Base-by-base conservation (phyloP, 2,888 invertebrate genomes). In the Cosmopolites sordidus region DNA sequence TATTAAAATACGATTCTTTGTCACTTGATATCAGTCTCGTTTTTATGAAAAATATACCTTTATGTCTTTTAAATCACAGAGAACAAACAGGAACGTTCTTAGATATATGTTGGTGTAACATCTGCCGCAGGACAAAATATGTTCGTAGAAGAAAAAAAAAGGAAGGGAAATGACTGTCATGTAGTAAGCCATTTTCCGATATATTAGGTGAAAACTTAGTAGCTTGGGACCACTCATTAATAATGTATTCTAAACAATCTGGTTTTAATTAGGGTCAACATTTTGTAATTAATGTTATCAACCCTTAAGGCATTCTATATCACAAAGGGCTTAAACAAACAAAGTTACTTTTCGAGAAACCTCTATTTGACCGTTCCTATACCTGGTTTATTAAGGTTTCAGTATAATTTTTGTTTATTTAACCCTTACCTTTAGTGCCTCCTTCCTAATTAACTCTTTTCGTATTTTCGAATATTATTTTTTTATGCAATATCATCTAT, bases 261-360 rank as follows among this genome's bases (percentile, higher is more conserved):
- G 43, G 38, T 48, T 48, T 52, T 52, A 52, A 52, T 48, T 52
- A 48, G 48, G 52, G 52, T 48, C 52, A 52, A 43, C 52, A 46
- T 43, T 52, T 43, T 8, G 48, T 52, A 47, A 52, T 52, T 52
- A 52, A 52, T 52, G 47, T 48, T 47, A 52, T 52, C 43, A 52
- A 37, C 52, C 52, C 38, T 43, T 47, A 48, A 42, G 43, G 43
- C 46, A 47, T 43, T 52, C 48, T 43, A 39, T 47, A 52, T 52
- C 43, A 51, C 45, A 52, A 52, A 51, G 46, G 46, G 37, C 30
- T 46, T 51, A 43, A 47, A 47, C 47, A 39, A 51, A 46, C 51
- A 47, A 47, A 52, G 46, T 22, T 48, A 43, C 43, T 48, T 52
- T 52, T 47, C 12, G 41, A 29, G 41, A 38, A 51, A 52, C 43